These are phyloP conservation scores for Panagrolaimus sp. DNA, from an alignment of 1,140 invertebrate species.

Conservation along the genomic window DNA sequence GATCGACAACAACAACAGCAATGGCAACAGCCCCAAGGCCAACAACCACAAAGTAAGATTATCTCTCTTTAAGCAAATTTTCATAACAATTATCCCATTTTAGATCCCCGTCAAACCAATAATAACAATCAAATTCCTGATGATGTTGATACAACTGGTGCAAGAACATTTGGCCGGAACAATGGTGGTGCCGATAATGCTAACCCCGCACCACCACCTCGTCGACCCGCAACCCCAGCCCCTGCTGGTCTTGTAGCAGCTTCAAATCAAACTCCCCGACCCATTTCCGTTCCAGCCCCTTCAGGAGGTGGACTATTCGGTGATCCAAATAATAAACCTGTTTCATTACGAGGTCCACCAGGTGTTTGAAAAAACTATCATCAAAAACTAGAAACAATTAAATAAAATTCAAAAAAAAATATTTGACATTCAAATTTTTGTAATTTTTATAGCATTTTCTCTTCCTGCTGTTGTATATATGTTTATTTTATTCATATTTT, in stretches of 20 bases:
- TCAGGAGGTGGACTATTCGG: slow-evolving; percentile 5
- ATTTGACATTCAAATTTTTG: too few species aligned
- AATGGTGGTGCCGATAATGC: not conserved
- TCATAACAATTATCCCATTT: not conserved
- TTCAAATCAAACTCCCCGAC: not conserved
- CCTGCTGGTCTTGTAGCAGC: not conserved
- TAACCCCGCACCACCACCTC: not conserved
- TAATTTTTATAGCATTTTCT: too few species aligned
- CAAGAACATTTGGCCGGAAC: not conserved
- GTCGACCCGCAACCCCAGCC: not conserved
- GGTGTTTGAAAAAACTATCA: not conserved
- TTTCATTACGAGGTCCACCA: slow-evolving; percentile 3
- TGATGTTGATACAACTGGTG: not conserved
- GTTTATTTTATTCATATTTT: too few species aligned
- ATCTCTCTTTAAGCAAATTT: not conserved
- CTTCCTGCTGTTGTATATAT: too few species aligned
- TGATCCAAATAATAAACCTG: slow-evolving; percentile 8
- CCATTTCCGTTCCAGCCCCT: not conserved
- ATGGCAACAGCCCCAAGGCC: slow-evolving; percentile 1
- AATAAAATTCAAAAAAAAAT: too few species aligned
- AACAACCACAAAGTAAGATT: not conserved
- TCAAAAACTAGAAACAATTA: too few species aligned
- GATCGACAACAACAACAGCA: not conserved
- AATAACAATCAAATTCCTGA: not conserved
- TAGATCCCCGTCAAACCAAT: not conserved